Base-by-base conservation (phyloP, 2,888 invertebrate species). In the Petrophora chlorosata region DNA sequence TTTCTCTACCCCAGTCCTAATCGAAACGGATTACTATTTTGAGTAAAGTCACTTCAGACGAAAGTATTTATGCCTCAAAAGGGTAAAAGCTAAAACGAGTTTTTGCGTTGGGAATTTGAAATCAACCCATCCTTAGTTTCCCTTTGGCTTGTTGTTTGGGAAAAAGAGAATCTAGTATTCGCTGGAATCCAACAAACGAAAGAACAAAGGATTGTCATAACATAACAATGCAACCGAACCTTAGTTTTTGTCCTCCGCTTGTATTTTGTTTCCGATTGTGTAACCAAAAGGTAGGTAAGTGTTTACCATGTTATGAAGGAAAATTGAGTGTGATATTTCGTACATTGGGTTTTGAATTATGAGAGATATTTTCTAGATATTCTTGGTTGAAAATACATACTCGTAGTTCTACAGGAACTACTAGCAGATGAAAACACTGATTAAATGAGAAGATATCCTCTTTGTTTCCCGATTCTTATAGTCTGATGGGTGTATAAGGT, bases 181-280 rank as follows among this genome's bases (percentile, higher is more conserved):
- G 53, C 61, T 65, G 60, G 61, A 65, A 55, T 59, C 63, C 56
- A 38, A 32, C 36, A 41, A 46, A 30, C 25, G 48, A 59, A 42
- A 36, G 65, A 74, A 76, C 76, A 76, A 76, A 74, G 62, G 67
- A 59, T 47, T 58, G 56, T 55, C 53, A 56, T 25, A 7, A 3
- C 5, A n/a, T 61, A 56, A 47, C 65, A 72, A 70, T 64, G 57
- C 51, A 58, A 58, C 55, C 56, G 56, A 56, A 56, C 63, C 65
- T 59, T 59, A 12, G 59, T 67, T 74, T 76, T 70, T 38, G 36
- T 47, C 54, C 63, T 41, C n/a, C n/a, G 12, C 30, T 22, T 25
- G 15, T 34, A 30, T 34, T 1, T 32, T 16, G 22, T 10, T 41
- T 45, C 17, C 9, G 19, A 19, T 25, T 25, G 5, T 30, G 17